phyloP scores from a whole-genome alignment of 2,113 vertebrate genomes.

The Macrotis lagotis region DNA sequence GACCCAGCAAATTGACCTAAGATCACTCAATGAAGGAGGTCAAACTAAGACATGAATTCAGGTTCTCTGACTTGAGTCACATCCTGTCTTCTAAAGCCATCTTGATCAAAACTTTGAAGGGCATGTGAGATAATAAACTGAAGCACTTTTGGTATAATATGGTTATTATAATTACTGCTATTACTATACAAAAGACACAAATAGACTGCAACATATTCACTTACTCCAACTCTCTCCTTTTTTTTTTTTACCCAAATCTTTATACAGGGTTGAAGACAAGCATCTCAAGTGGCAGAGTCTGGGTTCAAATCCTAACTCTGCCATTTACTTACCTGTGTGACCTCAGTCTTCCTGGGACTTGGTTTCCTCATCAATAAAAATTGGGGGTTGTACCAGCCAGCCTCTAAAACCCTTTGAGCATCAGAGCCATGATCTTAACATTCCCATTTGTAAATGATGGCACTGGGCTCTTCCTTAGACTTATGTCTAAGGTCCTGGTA shows the following conservation, averaged over 20 bases:
- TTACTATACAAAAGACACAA: neutral
- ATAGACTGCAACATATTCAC: neutral
- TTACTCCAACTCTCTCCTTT: neutral
- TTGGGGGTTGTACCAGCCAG: neutral
- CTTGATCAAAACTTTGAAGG: too few species aligned
- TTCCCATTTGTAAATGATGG: neutral
- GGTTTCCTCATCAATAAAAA: neutral
- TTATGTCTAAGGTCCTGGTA: neutral
- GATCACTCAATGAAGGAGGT: neutral
- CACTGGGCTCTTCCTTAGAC: neutral
- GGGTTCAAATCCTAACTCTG: neutral
- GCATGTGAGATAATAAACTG: neutral
- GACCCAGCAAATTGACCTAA: neutral
- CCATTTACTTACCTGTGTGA: conserved; percentile 13
- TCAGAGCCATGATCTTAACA: neutral
- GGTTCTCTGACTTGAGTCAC: neutral
- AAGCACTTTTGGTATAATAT: accelerated
- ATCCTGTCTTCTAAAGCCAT: too few species aligned
- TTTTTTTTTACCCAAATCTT: neutral
- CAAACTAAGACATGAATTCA: neutral
- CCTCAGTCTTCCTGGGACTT: neutral
- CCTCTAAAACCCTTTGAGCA: neutral
- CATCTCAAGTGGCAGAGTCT: neutral
- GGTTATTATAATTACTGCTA: neutral
- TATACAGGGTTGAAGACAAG: neutral